These are phyloP conservation scores for Bombus cullumanus DNA, from an alignment of 1,140 invertebrate species.

Conservation along the genomic window DNA sequence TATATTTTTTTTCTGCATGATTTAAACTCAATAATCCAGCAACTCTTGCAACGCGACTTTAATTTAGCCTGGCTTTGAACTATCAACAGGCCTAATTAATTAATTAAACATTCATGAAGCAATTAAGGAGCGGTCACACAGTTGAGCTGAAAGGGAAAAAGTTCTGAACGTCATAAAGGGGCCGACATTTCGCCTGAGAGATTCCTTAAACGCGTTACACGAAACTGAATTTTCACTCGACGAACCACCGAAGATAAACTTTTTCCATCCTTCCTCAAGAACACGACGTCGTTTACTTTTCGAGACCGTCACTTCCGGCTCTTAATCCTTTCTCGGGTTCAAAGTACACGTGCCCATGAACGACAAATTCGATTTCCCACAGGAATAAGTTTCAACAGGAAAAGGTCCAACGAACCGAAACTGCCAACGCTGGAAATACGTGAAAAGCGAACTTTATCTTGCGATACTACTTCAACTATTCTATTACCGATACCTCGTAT, in stretches of 20 bases:
- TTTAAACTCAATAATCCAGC: no score
- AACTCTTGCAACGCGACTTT: background rate
- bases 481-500: no score
- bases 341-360: constrained; percentile 22
- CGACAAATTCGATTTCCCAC: constrained; percentile 45
- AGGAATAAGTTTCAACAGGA: constrained; percentile 19
- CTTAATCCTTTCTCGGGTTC: constrained; percentile 25
- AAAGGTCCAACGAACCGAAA: background rate
- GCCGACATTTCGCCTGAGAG: constrained; percentile 7
- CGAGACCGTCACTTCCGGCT: constrained; percentile 6
- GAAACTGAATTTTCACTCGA: constrained; percentile 44
- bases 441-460: background rate
- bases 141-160: background rate
- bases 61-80: background rate
- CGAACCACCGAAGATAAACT: constrained; percentile 29
- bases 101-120: constrained; percentile 14
- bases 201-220: constrained; percentile 40
- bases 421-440: background rate
- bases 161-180: background rate
- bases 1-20: no score
- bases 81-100: background rate
- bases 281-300: constrained; percentile 32
- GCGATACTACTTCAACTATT: no score
- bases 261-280: constrained; percentile 36
- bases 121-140: background rate